Percentiles rank a stretch among this genome's conserved stretches.
phyloP scores from a whole-genome alignment of 2,888 invertebrate genomes.

The Drosophila mulleri region DNA sequence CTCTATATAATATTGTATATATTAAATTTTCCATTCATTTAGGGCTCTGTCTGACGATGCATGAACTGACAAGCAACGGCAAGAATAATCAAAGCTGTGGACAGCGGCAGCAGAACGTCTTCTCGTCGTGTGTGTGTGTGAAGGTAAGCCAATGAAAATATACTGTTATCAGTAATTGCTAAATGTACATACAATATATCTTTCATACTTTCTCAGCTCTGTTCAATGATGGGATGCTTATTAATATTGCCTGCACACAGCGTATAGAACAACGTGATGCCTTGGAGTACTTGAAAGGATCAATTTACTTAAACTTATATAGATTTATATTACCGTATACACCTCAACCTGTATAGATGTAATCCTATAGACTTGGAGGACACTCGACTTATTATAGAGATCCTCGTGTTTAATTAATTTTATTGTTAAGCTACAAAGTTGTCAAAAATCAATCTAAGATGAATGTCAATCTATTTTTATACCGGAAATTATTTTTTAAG shows the following conservation, averaged over 20 bases:
- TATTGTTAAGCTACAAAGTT: no score
- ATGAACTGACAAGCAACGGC: background rate
- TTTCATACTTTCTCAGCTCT: background rate
- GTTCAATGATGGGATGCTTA: background rate
- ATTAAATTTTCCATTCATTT: background rate
- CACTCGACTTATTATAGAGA: no score
- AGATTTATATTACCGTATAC: background rate
- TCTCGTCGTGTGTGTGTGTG: background rate
- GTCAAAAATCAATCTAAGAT: no score
- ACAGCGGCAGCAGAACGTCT: background rate
- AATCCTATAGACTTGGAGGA: no score
- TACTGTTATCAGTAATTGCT: background rate
- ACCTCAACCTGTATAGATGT: no score
- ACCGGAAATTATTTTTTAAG: background rate
- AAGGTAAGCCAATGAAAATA: background rate
- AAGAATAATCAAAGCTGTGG: background rate
- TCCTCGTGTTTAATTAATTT: no score
- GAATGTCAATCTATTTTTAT: no score
- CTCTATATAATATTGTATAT: no score
- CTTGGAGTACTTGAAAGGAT: background rate
- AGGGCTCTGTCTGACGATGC: background rate
- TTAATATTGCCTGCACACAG: background rate
- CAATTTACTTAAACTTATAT: background rate
- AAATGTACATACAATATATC: background rate
- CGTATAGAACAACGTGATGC: no score